Conservation (phyloP, 30 jellyfish, hydroid and myxozoan species). For the Hydractinia echinata region DNA sequence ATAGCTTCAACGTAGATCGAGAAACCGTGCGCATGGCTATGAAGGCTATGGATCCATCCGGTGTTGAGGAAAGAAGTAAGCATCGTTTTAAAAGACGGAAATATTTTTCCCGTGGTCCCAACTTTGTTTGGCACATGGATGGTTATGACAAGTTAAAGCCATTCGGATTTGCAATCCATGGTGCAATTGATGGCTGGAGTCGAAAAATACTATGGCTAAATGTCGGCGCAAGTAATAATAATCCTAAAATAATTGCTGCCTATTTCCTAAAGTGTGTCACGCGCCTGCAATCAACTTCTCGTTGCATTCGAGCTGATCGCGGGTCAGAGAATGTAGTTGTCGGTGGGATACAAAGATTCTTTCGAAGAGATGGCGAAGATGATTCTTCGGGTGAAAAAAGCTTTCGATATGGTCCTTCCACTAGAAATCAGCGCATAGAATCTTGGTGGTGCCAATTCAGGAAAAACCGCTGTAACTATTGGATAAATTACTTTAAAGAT, state of each 20-base stretch:
- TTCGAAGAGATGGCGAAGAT: slow-evolving; percentile 22
- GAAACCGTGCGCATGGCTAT: slow-evolving; percentile 35
- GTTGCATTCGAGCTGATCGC: slow-evolving; percentile 27
- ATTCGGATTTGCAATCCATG: slow-evolving; percentile 32
- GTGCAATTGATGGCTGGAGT: slow-evolving; percentile 39
- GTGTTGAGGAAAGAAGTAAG: slow-evolving; percentile 32
- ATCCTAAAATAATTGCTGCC: slow-evolving; percentile 31
- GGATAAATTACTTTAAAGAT: slow-evolving; percentile 41
- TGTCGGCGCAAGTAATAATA: slow-evolving; percentile 31
- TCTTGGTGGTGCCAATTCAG: slow-evolving; percentile 40
- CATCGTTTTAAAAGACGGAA: slow-evolving; percentile 33
- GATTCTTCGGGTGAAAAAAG: slow-evolving; percentile 4
- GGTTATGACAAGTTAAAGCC: slow-evolving; percentile 45
- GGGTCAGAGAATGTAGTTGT: slow-evolving; percentile 41
- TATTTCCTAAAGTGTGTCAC: slow-evolving; percentile 32
- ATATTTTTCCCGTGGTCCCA: slow-evolving; percentile 29
- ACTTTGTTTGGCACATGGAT: slow-evolving; percentile 44
- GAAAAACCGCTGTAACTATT: slow-evolving; percentile 25
- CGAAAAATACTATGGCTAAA: slow-evolving; percentile 40
- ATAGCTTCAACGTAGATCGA: slow-evolving; percentile 34
- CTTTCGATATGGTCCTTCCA: slow-evolving; percentile 31
- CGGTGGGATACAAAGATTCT: slow-evolving; percentile 43
- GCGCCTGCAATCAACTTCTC: slow-evolving; percentile 4
- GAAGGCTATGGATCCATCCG: slow-evolving; percentile 37
- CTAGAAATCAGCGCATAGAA: slow-evolving; percentile 40